Percentiles rank a stretch among this genome's conserved stretches.
phyloP scores from a whole-genome alignment of 2,797 vertebrate species.

The Saxicola maurus region DNA sequence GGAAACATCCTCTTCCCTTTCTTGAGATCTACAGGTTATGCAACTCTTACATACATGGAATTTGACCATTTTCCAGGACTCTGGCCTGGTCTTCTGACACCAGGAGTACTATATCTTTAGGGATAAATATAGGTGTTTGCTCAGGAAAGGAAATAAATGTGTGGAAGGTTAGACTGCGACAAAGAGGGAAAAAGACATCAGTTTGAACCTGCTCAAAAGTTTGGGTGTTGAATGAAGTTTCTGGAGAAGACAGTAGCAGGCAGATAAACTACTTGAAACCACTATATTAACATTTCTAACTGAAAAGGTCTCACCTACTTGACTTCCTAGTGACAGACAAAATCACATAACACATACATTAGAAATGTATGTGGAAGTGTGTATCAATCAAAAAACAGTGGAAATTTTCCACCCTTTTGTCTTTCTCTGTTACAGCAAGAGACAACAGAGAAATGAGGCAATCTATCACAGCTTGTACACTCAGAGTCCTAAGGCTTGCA shows the following conservation, averaged over 20 bases:
- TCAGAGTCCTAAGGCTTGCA: not conserved
- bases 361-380: not conserved
- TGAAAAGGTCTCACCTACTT: not conserved
- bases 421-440: not conserved
- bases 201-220: not conserved
- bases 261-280: not conserved
- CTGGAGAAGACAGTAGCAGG: not conserved
- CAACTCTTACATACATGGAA: not conserved
- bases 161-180: not conserved
- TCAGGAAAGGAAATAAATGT: not conserved
- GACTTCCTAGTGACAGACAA: not conserved
- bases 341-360: not conserved
- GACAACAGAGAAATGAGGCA: constrained; percentile 17
- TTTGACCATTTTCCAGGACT: not conserved
- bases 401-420: not conserved
- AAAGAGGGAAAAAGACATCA: not conserved
- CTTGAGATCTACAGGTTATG: not conserved
- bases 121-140: not conserved
- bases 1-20: not conserved
- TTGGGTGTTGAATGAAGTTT: not conserved
- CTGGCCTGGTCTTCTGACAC: not conserved
- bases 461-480: not conserved
- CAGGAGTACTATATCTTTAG: not conserved
- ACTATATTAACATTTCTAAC: not conserved
- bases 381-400: not conserved